Evolutionary conservation across 1,140 invertebrate genomes (phyloP).

Genomic region (Sinella curviseta): DNA sequence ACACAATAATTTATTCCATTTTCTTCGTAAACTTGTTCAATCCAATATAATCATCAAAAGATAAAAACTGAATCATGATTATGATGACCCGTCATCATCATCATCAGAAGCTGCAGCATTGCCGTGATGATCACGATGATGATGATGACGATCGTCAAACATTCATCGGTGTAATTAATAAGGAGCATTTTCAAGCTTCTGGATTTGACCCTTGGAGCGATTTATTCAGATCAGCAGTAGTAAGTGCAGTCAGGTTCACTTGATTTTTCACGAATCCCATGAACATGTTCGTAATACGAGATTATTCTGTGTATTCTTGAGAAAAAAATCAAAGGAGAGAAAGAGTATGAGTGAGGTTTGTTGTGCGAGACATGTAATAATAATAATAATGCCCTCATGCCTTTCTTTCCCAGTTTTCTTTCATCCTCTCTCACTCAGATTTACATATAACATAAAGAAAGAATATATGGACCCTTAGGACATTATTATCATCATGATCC

Average conservation of each 20-base stretch:
- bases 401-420: not conserved
- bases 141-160: not conserved
- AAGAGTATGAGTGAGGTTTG: no score
- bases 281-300: conserved; percentile 3
- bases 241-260: no score
- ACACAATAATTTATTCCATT: conserved; percentile 24
- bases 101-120: not conserved
- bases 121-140: no score
- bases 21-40: conserved; percentile 18
- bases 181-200: conserved; percentile 25
- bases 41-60: conserved; percentile 21
- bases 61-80: conserved; percentile 7
- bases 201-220: conserved; percentile 26
- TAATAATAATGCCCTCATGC: conserved; percentile 25
- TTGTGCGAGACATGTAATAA: not conserved
- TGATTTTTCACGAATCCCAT: not conserved
- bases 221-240: not conserved
- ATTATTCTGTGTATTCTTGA: no score
- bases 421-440: not conserved
- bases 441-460: not conserved
- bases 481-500: not conserved
- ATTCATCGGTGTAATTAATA: conserved; percentile 18
- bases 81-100: conserved; percentile 9
- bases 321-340: no score
- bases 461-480: conserved; percentile 12